Evolutionary conservation across 2,113 vertebrate genomes (phyloP).

Genomic region (Stegostoma tigrinum): DNA sequence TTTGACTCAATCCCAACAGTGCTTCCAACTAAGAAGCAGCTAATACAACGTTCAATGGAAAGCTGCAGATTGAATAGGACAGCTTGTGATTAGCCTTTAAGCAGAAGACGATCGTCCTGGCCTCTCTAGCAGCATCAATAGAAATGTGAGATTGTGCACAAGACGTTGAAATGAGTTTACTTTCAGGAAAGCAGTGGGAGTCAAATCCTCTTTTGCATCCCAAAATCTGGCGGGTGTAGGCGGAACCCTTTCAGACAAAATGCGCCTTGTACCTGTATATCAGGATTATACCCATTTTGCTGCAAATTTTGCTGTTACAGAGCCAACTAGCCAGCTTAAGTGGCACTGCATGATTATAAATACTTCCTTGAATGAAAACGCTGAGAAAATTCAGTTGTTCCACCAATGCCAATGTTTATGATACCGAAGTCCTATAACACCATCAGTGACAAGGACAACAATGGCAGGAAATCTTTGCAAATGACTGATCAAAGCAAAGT

Average conservation of each 20-base stretch:
- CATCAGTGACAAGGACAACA: too few species aligned
- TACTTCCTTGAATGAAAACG: background rate
- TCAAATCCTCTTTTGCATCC: slow-evolving; percentile 9
- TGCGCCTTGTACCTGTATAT: background rate
- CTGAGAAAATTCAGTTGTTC: too few species aligned
- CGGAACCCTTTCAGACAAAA: background rate
- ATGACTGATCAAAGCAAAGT: too few species aligned
- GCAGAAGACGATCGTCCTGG: background rate
- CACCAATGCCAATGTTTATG: too few species aligned
- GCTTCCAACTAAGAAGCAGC: background rate
- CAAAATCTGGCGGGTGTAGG: background rate
- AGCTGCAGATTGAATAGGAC: background rate
- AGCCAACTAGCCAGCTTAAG: slow-evolving; percentile 22
- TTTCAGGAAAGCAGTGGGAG: background rate
- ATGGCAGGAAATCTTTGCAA: too few species aligned
- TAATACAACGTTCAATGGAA: background rate
- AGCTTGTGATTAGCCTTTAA: background rate
- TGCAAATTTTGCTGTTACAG: background rate
- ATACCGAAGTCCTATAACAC: too few species aligned
- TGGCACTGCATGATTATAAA: background rate
- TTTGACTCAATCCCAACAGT: background rate
- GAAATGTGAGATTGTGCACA: background rate
- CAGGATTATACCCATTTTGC: background rate
- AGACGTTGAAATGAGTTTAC: background rate
- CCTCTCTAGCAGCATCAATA: background rate